Base-by-base conservation (phyloP, 2,113 vertebrate species). In the Zapornia atra region DNA sequence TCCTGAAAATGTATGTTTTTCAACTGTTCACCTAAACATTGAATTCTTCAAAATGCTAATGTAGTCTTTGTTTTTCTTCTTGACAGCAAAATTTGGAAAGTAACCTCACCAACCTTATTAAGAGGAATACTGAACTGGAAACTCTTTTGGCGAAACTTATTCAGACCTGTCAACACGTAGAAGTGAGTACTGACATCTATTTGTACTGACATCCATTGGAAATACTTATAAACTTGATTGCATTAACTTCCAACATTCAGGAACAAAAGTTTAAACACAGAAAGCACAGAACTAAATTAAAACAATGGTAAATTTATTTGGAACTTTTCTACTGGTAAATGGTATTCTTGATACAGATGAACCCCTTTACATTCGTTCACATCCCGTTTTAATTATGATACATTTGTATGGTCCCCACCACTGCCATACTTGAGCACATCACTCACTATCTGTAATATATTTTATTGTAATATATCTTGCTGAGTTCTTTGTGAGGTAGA, bases 101-200 rank as follows among this genome's bases (percentile, higher is more conserved):
- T 76, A 99, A 99, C 97, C 99, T 99, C 95, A 98, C 98, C 97
- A 99, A 97, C 97, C 98, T 99, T 97, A 99, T 99, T 97, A 99
- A 99, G 98, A 99, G 99, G 97, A 99, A 99, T 97, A 99, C 99
- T 38, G 99, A 99, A 97, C 98, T 99, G 98, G 99, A 99, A 98
- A 99, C 98, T 78, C 98, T 99, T 95, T 98, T 99, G 99, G 99
- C 99, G 33, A 99, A 99, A 98, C 98, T 99, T 93, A 99, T 99
- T 97, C 99, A 99, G 98, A 99, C 99, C 69, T 99, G 99, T 97
- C 99, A 99, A 61, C 99, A 99, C 73, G 99, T 99, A 81, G 99
- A 99, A 98, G 99, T 99, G 97, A 99, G 98, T 97, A 90, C 36
- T 65, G 46, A n/a, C 34, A 8, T 94, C 16, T 40, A 36, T 44